Evolutionary conservation across 2,888 invertebrate genomes (phyloP), one percentile per base, ranked within the genome.

Genomic region (Sphinx pinastri): DNA sequence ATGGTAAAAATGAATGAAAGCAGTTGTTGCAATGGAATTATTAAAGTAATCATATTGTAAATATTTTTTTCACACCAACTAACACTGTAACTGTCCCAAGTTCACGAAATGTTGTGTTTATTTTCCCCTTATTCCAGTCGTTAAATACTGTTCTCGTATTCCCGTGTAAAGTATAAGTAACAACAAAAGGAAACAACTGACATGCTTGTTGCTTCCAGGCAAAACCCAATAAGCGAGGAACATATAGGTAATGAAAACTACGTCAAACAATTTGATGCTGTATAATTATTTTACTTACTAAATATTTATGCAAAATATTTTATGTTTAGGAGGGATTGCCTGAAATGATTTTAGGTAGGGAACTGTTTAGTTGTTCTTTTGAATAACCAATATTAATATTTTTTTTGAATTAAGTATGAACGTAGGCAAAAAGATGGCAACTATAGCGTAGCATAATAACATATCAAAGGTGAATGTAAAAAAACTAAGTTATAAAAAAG

Each of bases 1-100:
- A 71, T 47, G 7, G 70, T 70, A 51, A 70, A 70, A 58, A 67
- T 58, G 45, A 70, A 57, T 38, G 58, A 67, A n/a, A 70, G 38
- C 10, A 70, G 19, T 68, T 68, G 57, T 19, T 70, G 67, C 10
- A 70, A 19, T 19, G 67, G 25, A 45, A 70, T 70, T 19, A 70
- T 67, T 70, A 70, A 45, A 2, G 67, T 25, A 47, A 67, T 67
- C 70, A 70, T 70, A 54, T 67, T 59, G 12, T 38, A 51, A 19
- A 16, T 10, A 10, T 45, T 16, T 60, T 52, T 16, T 38, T 60
- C 19, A 25, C 38, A 25, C 38, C 16, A 16, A 60, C 8, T 19
- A 54, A n/a, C 45, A 69, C 54, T 54, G 54, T 25, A 45, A 60
- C 38, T 52, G 14, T 52, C 16, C 19, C 60, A 45, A 16, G 51